phyloP scores from a whole-genome alignment of 30 jellyfish, hydroid and myxozoan genomes.

The Aurelia coerulea region DNA sequence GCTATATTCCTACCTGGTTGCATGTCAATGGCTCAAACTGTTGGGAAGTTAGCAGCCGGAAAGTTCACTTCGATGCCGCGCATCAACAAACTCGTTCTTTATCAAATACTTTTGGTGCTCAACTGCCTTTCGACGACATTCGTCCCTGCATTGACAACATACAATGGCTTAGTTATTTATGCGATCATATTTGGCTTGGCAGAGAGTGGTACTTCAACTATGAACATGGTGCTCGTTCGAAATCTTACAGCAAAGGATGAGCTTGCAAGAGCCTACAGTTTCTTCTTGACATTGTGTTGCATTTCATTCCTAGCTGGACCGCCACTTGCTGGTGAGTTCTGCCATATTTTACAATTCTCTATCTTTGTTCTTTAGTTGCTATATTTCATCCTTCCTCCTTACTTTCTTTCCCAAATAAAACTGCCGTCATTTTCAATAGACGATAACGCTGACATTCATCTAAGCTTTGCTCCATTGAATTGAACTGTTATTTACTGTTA shows the following conservation, averaged over 20 bases:
- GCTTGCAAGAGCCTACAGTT: slow-evolving; percentile 49
- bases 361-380: too few species aligned
- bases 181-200: slow-evolving; percentile 71
- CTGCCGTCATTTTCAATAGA: too few species aligned
- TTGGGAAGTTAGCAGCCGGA: slow-evolving; percentile 69
- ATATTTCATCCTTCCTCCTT: too few species aligned
- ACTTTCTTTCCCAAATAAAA: too few species aligned
- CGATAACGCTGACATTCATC: too few species aligned
- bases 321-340: slow-evolving; percentile 75
- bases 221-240: slow-evolving; percentile 51
- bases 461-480: too few species aligned
- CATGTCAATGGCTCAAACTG: slow-evolving; percentile 57
- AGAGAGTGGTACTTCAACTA: slow-evolving; percentile 62
- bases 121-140: slow-evolving; percentile 63
- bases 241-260: slow-evolving; percentile 49
- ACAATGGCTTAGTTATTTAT: slow-evolving; percentile 36
- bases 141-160: slow-evolving; percentile 36
- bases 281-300: slow-evolving; percentile 35
- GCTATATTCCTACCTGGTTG: slow-evolving; percentile 69
- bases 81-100: slow-evolving; percentile 24
- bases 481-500: too few species aligned
- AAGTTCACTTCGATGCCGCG: slow-evolving; percentile 48
- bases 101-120: slow-evolving; percentile 43
- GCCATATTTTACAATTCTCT: too few species aligned
- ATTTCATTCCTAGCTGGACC: slow-evolving; percentile 77